phyloP scores from a whole-genome alignment of 37 sponge, comb jelly and placozoan species.

The Lycopodina hypogea region DNA sequence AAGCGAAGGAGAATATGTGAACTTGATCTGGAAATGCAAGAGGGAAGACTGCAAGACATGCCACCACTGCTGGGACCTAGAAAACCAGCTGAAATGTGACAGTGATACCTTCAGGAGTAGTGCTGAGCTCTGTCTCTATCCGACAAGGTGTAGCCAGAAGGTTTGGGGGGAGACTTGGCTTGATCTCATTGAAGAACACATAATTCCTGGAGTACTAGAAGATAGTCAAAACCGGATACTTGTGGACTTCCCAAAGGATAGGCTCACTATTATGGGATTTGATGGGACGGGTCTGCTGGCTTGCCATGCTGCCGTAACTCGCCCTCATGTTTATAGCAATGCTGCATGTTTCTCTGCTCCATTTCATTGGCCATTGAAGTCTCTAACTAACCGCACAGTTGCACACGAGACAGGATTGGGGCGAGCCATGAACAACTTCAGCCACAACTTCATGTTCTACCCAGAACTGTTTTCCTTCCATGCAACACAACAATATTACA shows the following conservation, averaged over 20 bases:
- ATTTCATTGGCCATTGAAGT: constrained; percentile 44
- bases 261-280: constrained; percentile 61
- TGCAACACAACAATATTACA: constrained; percentile 62
- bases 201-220: constrained; percentile 25
- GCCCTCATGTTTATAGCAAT: constrained; percentile 44
- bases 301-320: constrained; percentile 66
- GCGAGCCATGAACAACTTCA: not conserved
- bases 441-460: not conserved
- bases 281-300: constrained; percentile 48
- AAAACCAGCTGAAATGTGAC: constrained; percentile 33
- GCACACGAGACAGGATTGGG: not conserved
- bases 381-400: not conserved
- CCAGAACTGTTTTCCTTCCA: constrained; percentile 6
- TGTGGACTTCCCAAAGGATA: constrained; percentile 44
- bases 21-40: constrained; percentile 28
- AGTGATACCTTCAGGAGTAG: constrained; percentile 30
- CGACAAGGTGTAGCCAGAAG: not conserved
- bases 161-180: constrained; percentile 31
- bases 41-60: constrained; percentile 7
- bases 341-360: constrained; percentile 71
- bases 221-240: constrained; percentile 28
- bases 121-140: constrained; percentile 6
- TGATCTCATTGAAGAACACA: constrained; percentile 23
- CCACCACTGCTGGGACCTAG: constrained; percentile 42
- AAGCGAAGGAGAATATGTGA: not conserved